These are phyloP conservation scores for Alsophila aescularia DNA, from an alignment of 2,888 invertebrate genomes.

Conservation along the genomic window DNA sequence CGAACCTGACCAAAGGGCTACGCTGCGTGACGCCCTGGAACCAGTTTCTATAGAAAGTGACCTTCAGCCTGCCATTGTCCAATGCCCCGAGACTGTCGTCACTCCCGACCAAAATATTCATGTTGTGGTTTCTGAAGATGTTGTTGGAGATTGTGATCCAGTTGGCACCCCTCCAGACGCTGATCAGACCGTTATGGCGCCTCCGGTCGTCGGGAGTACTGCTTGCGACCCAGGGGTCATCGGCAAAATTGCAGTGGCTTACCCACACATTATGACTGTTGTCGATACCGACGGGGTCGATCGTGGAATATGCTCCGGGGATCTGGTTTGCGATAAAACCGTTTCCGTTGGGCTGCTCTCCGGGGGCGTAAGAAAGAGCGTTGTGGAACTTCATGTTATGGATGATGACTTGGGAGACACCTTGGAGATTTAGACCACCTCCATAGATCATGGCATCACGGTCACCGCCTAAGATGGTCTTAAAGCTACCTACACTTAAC, in stretches of 20 bases:
- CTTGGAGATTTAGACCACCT: constrained; percentile 11
- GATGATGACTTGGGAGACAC: constrained; percentile 14
- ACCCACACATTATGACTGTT: constrained; percentile 6
- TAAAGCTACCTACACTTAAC: constrained; percentile 11
- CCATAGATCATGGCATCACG: constrained; percentile 23
- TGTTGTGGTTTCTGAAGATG: constrained; percentile 26
- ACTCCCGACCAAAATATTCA: constrained; percentile 11
- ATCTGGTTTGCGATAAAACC: constrained; percentile 24
- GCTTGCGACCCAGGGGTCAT: constrained; percentile 19
- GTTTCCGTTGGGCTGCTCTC: constrained; percentile 26
- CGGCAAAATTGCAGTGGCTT: constrained; percentile 24
- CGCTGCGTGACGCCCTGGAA: constrained; percentile 26
- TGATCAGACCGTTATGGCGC: constrained; percentile 25
- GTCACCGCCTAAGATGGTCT: constrained; percentile 21
- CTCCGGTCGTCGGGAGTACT: constrained; percentile 4
- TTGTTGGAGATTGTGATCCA: constrained; percentile 17
- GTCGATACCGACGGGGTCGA: constrained; percentile 20
- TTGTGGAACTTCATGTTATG: constrained; percentile 26
- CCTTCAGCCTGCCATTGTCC: constrained; percentile 13
- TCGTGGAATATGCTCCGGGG: constrained; percentile 17
- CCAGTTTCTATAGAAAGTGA: constrained; percentile 30
- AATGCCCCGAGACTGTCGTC: background rate
- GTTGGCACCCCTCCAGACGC: constrained; percentile 12
- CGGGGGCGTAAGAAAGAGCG: constrained; percentile 24
- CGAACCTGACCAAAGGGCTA: constrained; percentile 32